These are phyloP conservation scores for Ips nitidus DNA, from an alignment of 1,140 invertebrate genomes.

Conservation along the genomic window DNA sequence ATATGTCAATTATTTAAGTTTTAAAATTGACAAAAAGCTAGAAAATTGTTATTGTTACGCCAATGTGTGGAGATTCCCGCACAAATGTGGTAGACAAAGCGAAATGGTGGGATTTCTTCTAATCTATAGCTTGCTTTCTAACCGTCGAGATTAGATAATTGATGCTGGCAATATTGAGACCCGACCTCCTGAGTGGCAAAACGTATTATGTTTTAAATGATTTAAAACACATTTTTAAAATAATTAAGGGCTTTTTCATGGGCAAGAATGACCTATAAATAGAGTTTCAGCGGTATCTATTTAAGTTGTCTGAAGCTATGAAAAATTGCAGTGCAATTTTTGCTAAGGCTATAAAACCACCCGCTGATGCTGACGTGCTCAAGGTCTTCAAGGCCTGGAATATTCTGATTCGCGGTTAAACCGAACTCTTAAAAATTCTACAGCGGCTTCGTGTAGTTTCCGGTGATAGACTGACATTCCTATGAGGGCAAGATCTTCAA, in stretches of 20 bases:
- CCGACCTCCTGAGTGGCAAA: slow-evolving; percentile 18
- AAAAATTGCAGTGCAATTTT: slow-evolving; percentile 14
- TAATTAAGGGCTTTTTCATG: slow-evolving; percentile 15
- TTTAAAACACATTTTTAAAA: slow-evolving; percentile 15
- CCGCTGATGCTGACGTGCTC: not conserved
- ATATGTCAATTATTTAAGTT: no score
- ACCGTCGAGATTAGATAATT: slow-evolving; percentile 32
- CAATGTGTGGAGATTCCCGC: no score
- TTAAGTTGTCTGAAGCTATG: slow-evolving; percentile 18
- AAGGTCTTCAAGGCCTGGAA: slow-evolving; percentile 11
- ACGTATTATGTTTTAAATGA: slow-evolving; percentile 30
- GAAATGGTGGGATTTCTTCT: slow-evolving; percentile 18
- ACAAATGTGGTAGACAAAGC: not conserved
- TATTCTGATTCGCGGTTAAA: slow-evolving; percentile 10
- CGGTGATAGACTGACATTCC: slow-evolving; percentile 5
- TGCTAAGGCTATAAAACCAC: not conserved
- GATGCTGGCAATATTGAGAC: slow-evolving; percentile 17
- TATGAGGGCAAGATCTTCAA: slow-evolving; percentile 11
- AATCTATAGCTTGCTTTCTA: slow-evolving; percentile 22
- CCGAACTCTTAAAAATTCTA: slow-evolving; percentile 12
- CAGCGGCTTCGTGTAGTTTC: slow-evolving; percentile 9
- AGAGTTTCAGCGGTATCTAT: slow-evolving; percentile 13
- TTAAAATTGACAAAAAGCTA: no score
- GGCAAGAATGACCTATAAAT: slow-evolving; percentile 22
- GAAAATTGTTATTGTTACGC: no score